Base-by-base conservation (phyloP, 2,888 invertebrate species). In the Tiliacea citrago region DNA sequence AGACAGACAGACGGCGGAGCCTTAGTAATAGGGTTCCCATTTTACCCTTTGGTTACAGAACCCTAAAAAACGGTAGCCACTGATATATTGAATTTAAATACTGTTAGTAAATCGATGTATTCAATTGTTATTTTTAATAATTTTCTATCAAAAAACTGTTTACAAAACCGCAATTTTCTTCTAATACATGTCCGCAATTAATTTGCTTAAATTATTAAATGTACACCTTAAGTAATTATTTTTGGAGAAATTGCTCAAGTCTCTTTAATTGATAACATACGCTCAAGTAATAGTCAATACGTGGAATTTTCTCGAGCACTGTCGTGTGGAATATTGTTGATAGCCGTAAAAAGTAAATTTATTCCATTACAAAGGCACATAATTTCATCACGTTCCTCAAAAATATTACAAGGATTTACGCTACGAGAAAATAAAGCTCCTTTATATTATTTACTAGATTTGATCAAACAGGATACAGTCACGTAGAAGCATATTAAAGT, bases 151-250 rank as follows among this genome's bases (percentile, higher is more conserved):
- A 29, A 18, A 63, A 18, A 12, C 4, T 29, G 12, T n/a, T 35
- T n/a, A 35, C n/a, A n/a, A n/a, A n/a, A n/a, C 35, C 35, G 0
- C 24, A 21, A 47, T 55, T 35, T 24, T 29, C 18, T 57, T 45
- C 10, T 47, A 39, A 35, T 6, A 39, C 4, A 80, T 74, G 63
- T 79, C 73, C 45, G 69, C 47, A 83, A 88, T 88, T 82, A 88
- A 83, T 84, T 82, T 84, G 67, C 7, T 42, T 39, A n/a, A 24
- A 45, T 69, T 69, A 6, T 42, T n/a, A 51, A 29, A 21, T 18
- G 13, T n/a, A 29, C n/a, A n/a, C 66, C 16, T 18, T 42, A 35
- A 18, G 81, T 49, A 75, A 79, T 69, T 73, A 42, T 75, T 21
- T 57, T 53, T 29, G 16, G 29, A 58, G 58, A 70, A 76, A 78